phyloP scores from a whole-genome alignment of 2,888 invertebrate species.

The Chymomyza amoena region DNA sequence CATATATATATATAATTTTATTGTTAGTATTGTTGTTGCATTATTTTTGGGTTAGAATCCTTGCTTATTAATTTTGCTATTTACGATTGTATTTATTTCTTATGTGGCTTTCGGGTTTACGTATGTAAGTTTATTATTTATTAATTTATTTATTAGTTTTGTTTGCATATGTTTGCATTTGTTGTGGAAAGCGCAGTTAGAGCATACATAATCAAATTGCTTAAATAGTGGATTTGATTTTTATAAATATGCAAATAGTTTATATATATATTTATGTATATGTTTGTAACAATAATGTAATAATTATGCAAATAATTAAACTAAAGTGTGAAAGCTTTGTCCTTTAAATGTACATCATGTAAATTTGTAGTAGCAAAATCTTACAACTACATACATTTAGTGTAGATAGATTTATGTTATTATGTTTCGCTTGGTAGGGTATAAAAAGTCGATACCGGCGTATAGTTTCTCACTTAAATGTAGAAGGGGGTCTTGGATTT shows the following conservation, averaged over 20 bases:
- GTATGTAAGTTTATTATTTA: conserved; percentile 21
- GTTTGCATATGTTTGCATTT: neutral
- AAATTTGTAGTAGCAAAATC: conserved; percentile 72
- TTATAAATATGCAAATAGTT: conserved; percentile 59
- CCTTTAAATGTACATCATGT: conserved; percentile 67
- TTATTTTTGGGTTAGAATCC: conserved; percentile 31
- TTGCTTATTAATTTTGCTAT: conserved; percentile 8
- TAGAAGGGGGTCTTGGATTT: conserved; percentile 42
- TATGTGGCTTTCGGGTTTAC: conserved; percentile 16
- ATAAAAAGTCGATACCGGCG: conserved; percentile 58
- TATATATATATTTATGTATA: conserved; percentile 23
- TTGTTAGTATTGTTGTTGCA: conserved; percentile 39
- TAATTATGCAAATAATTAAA: conserved; percentile 70
- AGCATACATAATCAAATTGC: conserved; percentile 50
- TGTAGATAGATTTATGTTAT: conserved; percentile 19
- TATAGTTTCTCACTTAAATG: conserved; percentile 44
- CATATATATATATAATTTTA: conserved; percentile 45
- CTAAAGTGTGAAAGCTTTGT: conserved; percentile 68
- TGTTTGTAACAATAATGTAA: conserved; percentile 64
- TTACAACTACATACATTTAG: conserved; percentile 52
- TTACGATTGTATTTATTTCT: neutral
- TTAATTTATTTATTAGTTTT: neutral
- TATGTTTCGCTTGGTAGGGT: conserved; percentile 35
- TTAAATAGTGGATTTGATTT: conserved; percentile 43
- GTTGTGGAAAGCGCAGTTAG: conserved; percentile 47